phyloP scores from a whole-genome alignment of 2,888 invertebrate genomes.

The Zootermopsis nevadensis region DNA sequence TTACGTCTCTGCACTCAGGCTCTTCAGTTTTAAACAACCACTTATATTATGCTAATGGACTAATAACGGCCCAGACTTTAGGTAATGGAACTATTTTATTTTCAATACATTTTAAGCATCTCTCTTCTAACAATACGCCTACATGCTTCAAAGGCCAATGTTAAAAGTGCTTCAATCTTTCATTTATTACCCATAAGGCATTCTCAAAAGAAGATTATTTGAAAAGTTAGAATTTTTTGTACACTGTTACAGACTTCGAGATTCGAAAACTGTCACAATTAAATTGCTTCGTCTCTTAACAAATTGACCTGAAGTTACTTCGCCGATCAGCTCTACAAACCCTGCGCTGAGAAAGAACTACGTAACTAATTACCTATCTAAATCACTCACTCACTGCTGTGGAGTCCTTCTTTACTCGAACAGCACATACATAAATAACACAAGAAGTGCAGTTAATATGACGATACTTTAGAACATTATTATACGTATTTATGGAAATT shows the following conservation, averaged over 20 bases:
- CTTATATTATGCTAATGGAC: conserved; percentile 34
- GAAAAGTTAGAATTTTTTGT: neutral
- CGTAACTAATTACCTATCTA: no score
- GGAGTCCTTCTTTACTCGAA: no score
- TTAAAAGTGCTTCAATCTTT: conserved; percentile 9
- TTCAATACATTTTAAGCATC: conserved; percentile 26
- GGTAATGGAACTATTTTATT: conserved; percentile 19
- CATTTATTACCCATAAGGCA: conserved; percentile 13
- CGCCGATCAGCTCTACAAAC: no score
- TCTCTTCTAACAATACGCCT: conserved; percentile 1
- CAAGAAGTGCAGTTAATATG: no score
- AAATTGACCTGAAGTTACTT: no score
- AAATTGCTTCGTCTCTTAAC: neutral
- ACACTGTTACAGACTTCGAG: neutral
- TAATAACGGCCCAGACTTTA: conserved; percentile 15
- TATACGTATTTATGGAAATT: no score
- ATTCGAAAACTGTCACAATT: neutral
- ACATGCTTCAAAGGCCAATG: neutral
- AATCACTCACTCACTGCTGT: no score
- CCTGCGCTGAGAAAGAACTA: no score
- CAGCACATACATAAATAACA: no score
- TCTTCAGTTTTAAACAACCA: conserved; percentile 1
- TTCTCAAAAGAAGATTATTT: neutral
- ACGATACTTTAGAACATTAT: no score
- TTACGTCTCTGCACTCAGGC: neutral